Evolutionary conservation across 1,140 invertebrate genomes (phyloP), one percentile per base, ranked within the genome.

Genomic region (Pararge aegeria): DNA sequence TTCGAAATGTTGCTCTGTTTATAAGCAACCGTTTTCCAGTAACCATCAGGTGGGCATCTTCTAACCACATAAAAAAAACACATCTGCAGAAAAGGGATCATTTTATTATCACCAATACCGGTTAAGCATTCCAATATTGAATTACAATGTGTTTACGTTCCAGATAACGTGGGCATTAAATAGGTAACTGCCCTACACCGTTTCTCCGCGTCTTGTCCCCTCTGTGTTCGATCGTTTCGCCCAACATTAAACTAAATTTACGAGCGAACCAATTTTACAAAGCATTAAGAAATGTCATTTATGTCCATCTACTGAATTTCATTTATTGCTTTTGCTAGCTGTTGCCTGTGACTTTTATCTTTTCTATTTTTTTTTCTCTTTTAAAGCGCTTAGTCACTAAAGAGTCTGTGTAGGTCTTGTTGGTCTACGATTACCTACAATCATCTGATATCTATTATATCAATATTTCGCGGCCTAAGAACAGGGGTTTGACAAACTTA

Each of bases 261-360:
- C 42, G 42, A 46, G 42, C 42, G 42, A 46, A 21, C 42, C 42
- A 46, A 46, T 20, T 46, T 46, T 21, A 46, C 12, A 46, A 46
- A n/a, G 18, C 19, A 46, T 46, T 46, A 46, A 46, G 18, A 46
- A 46, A 46, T 40, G 38, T 40, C 19, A n/a, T 20, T 46, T 21
- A 21, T 10, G 19, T 46, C 19, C 18, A 21, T 21, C 18, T 21
- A 21, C 9, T 46, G 18, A 21, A 46, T 46, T 46, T 21, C 13
- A 46, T 46, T 46, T 46, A 46, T 46, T 21, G 20, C 42, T 46
- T 0, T 21, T 12, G 5, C 7, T 6, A 6, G 19, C 20, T 5
- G 13, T 40, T 9, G 20, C 12, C 13, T 2, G 1, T 18, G 6
- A 3, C 10, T 12, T 18, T 18, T 16, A 10, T 19, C 34, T 38